Percentiles rank a stretch among this genome's conserved stretches.
phyloP scores from a whole-genome alignment of 1,140 invertebrate species.

The Hydropsyche tenuis region DNA sequence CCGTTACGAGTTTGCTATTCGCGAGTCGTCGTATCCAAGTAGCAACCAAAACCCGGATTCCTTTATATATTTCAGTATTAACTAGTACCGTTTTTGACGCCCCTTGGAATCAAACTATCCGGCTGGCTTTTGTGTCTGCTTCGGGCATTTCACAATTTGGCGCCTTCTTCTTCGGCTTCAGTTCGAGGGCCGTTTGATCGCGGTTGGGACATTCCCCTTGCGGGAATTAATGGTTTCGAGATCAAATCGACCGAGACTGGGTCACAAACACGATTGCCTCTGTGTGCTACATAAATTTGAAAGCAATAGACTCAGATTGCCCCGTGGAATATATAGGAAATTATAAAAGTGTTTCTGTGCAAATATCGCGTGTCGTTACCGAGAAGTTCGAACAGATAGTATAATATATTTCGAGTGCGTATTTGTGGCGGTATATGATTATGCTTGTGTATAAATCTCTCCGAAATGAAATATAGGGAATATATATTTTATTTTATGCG shows the following conservation, averaged over 20 bases:
- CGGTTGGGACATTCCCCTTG: background rate
- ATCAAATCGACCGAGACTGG: conserved; percentile 20
- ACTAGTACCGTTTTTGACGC: background rate
- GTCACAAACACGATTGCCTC: conserved; percentile 7
- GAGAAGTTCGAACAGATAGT: too few species aligned
- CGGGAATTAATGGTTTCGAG: conserved; percentile 4
- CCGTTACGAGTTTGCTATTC: conserved; percentile 31
- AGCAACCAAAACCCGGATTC: background rate
- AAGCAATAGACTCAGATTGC: background rate
- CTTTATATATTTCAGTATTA: too few species aligned
- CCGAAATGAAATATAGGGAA: conserved; percentile 3
- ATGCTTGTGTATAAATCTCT: too few species aligned
- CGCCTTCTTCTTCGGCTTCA: conserved; percentile 21
- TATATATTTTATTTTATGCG: background rate
- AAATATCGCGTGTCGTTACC: too few species aligned
- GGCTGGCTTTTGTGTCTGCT: conserved; percentile 27
- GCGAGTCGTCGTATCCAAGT: conserved; percentile 1
- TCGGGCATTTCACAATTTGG: conserved; percentile 28
- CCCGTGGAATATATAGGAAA: too few species aligned
- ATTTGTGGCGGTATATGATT: too few species aligned
- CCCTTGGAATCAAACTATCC: conserved; percentile 34
- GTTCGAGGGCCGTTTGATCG: background rate
- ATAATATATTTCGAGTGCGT: too few species aligned
- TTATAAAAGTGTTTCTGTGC: too few species aligned
- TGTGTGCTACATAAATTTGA: conserved; percentile 2